Evolutionary conservation across 2,888 invertebrate genomes (phyloP).

Genomic region (Scrobipalpa atriplicella): DNA sequence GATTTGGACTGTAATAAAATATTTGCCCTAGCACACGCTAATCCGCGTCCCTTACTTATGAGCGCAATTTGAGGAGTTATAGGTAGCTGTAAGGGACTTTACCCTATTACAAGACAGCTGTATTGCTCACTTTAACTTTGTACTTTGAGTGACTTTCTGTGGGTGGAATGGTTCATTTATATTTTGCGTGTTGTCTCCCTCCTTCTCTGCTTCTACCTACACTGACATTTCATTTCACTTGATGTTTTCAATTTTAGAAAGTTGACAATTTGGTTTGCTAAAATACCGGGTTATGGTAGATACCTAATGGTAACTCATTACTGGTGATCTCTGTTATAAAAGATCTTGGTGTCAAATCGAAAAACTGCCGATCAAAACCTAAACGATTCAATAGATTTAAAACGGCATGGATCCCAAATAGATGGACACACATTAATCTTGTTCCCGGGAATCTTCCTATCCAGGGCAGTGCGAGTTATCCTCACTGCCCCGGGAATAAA

Average conservation of each 20-base stretch:
- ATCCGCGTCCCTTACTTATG: slow-evolving; percentile 79
- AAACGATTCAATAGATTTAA: slow-evolving; percentile 34
- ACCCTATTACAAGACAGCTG: slow-evolving; percentile 25
- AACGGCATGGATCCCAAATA: slow-evolving; percentile 37
- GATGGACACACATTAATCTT: slow-evolving; percentile 58
- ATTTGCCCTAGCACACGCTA: slow-evolving; percentile 81
- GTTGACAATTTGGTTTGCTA: no score
- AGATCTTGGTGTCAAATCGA: neutral
- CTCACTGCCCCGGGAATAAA: slow-evolving; percentile 73
- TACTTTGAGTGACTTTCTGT: slow-evolving; percentile 22
- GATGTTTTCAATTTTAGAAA: no score
- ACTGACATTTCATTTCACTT: no score
- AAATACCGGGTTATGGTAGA: no score
- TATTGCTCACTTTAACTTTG: slow-evolving; percentile 33
- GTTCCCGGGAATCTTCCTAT: slow-evolving; percentile 55
- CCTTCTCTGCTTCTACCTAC: neutral
- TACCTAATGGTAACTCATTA: no score
- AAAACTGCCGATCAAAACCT: slow-evolving; percentile 9
- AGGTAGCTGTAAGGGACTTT: slow-evolving; percentile 50
- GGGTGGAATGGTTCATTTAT: slow-evolving; percentile 9
- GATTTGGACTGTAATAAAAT: slow-evolving; percentile 83
- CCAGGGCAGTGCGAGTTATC: slow-evolving; percentile 65
- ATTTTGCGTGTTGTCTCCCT: neutral
- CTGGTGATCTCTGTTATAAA: no score
- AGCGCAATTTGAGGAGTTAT: slow-evolving; percentile 81